phyloP scores from a whole-genome alignment of 92 coral and sea anemone species.

The Phenganax stokvisi region DNA sequence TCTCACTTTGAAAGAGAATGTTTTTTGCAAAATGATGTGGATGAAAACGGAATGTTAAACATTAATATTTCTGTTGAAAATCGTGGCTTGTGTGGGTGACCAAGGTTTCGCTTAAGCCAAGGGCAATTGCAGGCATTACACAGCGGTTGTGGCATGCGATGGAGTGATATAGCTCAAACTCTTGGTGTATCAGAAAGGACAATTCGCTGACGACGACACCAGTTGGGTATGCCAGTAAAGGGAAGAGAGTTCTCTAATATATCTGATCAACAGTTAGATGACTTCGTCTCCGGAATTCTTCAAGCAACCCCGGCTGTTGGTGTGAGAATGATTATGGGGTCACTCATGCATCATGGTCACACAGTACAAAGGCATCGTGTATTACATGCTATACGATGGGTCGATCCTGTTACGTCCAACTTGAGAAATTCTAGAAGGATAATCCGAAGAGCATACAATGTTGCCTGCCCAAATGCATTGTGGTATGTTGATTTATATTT shows the following conservation, averaged over 20 bases:
- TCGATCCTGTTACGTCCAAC: conserved; percentile 14
- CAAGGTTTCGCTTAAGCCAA: not conserved
- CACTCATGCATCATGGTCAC: conserved; percentile 4
- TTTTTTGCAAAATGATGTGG: not conserved
- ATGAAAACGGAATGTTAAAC: not conserved
- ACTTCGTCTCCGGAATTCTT: not conserved
- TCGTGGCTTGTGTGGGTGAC: conserved; percentile 4
- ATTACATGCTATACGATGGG: not conserved
- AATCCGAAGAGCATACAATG: conserved; percentile 18
- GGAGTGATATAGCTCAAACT: conserved; percentile 14
- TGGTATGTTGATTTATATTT: conserved; percentile 5
- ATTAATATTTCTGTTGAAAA: not conserved
- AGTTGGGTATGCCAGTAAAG: conserved; percentile 13
- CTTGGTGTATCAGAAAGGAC: conserved; percentile 29
- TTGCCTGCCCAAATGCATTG: conserved; percentile 18
- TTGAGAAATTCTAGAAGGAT: conserved; percentile 16
- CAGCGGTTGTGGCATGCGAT: not conserved
- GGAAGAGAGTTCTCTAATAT: conserved; percentile 14
- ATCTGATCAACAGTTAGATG: not conserved
- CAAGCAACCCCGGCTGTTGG: conserved; percentile 16
- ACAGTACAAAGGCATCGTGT: conserved; percentile 15
- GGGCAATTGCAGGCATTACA: conserved; percentile 1
- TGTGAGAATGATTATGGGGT: conserved; percentile 22
- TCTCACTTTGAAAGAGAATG: not conserved
- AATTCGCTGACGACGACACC: conserved; percentile 22